phyloP scores from a whole-genome alignment of 2,888 invertebrate species.

The Caenorhabditis sp. region DNA sequence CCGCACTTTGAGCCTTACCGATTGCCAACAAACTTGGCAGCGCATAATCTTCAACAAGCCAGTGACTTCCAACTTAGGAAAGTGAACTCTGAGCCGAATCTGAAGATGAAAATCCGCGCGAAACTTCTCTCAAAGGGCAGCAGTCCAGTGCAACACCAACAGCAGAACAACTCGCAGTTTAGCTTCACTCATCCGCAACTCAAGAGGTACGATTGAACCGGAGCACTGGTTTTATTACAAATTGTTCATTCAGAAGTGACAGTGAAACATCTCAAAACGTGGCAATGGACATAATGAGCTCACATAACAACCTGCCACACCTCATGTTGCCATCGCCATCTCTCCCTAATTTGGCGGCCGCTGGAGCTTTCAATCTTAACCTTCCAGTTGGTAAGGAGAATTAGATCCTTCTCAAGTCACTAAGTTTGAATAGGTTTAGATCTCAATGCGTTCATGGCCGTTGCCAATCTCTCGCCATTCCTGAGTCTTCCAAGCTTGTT shows the following conservation, averaged over 20 bases:
- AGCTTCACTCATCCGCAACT: conserved; percentile 66
- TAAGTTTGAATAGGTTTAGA: conserved; percentile 50
- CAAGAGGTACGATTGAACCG: conserved; percentile 38
- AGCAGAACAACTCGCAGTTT: conserved; percentile 59
- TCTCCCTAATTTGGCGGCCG: conserved; percentile 78
- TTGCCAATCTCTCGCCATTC: conserved; percentile 75
- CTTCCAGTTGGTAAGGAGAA: conserved; percentile 43
- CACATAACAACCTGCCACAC: conserved; percentile 59
- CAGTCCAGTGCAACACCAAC: conserved; percentile 68
- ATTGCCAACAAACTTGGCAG: conserved; percentile 50
- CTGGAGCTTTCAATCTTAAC: conserved; percentile 38
- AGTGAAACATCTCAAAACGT: conserved; percentile 66
- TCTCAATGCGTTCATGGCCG: conserved; percentile 75
- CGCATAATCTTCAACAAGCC: conserved; percentile 60
- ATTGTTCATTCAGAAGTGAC: conserved; percentile 64
- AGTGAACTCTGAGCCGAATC: conserved; percentile 82
- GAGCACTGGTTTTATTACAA: not conserved
- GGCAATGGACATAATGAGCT: conserved; percentile 35
- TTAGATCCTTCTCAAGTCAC: no score
- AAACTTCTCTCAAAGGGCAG: conserved; percentile 79
- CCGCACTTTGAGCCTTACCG: conserved; percentile 79
- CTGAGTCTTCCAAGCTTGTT: conserved; percentile 81
- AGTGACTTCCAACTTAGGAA: conserved; percentile 76
- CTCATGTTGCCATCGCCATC: conserved; percentile 79
- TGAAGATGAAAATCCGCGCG: conserved; percentile 82